Evolutionary conservation across 2,113 vertebrate genomes (phyloP).

Genomic region (Cyanoramphus novaezelandiae): DNA sequence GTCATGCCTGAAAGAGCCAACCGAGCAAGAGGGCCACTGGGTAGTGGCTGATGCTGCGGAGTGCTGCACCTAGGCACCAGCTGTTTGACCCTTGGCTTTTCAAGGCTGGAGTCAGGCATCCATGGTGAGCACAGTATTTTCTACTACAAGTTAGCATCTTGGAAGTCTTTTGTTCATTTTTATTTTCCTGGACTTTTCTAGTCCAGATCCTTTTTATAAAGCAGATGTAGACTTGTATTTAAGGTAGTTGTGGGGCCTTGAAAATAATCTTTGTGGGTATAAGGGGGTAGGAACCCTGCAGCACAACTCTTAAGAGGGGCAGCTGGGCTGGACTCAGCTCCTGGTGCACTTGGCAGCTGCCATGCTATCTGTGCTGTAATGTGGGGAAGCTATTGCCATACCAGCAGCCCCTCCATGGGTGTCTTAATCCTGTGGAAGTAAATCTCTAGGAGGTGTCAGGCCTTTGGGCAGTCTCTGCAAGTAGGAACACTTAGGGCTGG

Average conservation of each 20-base stretch:
- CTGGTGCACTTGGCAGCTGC: background rate
- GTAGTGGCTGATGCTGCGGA: background rate
- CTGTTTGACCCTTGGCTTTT: background rate
- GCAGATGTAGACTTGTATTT: background rate
- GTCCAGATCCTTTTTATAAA: background rate
- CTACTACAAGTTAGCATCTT: rapidly evolving
- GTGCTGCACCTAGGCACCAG: background rate
- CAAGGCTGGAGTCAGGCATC: background rate
- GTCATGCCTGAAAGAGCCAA: background rate
- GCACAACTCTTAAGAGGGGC: background rate
- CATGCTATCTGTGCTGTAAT: background rate
- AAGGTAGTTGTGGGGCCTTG: background rate
- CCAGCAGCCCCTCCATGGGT: background rate
- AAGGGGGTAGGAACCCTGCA: background rate
- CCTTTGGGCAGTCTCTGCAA: background rate
- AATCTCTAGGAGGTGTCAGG: background rate
- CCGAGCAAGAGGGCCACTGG: rapidly evolving
- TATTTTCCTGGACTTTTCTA: background rate
- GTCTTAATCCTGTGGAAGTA: background rate
- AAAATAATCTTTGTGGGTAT: background rate
- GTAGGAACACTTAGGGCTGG: background rate
- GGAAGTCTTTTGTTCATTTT: background rate
- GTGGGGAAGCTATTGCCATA: background rate
- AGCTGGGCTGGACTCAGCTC: background rate
- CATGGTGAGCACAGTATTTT: background rate